Evolutionary conservation across 2,113 vertebrate genomes (phyloP).

Genomic region (Sterrhoptilus dennistouni): DNA sequence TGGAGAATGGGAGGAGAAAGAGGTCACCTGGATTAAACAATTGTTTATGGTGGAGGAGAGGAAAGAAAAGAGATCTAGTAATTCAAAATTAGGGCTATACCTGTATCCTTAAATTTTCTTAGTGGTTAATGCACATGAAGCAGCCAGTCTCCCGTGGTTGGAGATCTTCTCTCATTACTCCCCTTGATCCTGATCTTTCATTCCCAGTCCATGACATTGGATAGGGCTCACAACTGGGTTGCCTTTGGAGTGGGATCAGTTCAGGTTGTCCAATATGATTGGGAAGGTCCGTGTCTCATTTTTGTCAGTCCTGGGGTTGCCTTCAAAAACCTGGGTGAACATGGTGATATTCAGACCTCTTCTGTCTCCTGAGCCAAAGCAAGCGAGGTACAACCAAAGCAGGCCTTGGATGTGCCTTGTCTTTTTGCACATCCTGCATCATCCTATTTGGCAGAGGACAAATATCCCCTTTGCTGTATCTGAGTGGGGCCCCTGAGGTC

Average conservation of each 20-base stretch:
- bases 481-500: neutral
- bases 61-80: neutral
- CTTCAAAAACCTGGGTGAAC: neutral
- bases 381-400: neutral
- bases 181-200: neutral
- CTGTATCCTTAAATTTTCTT: neutral
- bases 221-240: neutral
- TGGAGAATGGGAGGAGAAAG: neutral
- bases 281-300: neutral
- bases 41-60: neutral
- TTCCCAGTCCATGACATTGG: neutral
- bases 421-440: neutral
- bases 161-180: neutral
- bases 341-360: neutral
- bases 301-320: neutral
- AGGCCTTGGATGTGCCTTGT: neutral
- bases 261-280: accelerated
- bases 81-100: neutral
- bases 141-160: neutral
- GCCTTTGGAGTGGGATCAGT: neutral
- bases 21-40: neutral
- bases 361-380: neutral
- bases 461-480: neutral
- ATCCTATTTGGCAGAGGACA: neutral
- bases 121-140: neutral